phyloP scores from a whole-genome alignment of 2,888 invertebrate genomes.

The Galerucella nymphaeae region DNA sequence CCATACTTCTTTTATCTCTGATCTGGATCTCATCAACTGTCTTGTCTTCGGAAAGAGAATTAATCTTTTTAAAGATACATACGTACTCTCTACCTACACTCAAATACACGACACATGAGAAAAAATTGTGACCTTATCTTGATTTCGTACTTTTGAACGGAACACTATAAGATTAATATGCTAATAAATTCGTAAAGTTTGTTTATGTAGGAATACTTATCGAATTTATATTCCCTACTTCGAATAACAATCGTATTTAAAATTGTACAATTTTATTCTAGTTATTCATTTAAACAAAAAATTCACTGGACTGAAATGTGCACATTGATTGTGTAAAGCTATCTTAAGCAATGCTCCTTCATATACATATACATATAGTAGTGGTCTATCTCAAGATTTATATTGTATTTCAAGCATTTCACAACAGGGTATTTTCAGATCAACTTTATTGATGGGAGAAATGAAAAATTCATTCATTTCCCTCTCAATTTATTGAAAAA shows the following conservation, averaged over 20 bases:
- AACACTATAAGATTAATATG: slow-evolving; percentile 6
- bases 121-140: slow-evolving; percentile 24
- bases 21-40: slow-evolving; percentile 61
- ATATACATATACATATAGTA: too few species aligned
- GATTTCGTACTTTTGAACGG: slow-evolving; percentile 20
- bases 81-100: slow-evolving; percentile 39
- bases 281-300: too few species aligned
- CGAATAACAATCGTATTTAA: not conserved
- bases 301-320: too few species aligned
- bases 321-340: too few species aligned
- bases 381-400: too few species aligned
- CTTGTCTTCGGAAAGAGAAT: slow-evolving; percentile 57
- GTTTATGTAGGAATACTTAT: not conserved
- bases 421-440: too few species aligned
- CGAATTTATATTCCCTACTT: not conserved
- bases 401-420: too few species aligned
- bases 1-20: slow-evolving; percentile 58
- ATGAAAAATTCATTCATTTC: too few species aligned
- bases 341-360: too few species aligned
- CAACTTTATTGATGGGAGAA: too few species aligned
- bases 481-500: too few species aligned
- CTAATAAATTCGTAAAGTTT: not conserved
- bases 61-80: slow-evolving; percentile 52
- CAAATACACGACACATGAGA: slow-evolving; percentile 35
- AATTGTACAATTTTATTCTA: too few species aligned